Base-by-base conservation (phyloP, 2,888 invertebrate species). In the Conomelus anceps region DNA sequence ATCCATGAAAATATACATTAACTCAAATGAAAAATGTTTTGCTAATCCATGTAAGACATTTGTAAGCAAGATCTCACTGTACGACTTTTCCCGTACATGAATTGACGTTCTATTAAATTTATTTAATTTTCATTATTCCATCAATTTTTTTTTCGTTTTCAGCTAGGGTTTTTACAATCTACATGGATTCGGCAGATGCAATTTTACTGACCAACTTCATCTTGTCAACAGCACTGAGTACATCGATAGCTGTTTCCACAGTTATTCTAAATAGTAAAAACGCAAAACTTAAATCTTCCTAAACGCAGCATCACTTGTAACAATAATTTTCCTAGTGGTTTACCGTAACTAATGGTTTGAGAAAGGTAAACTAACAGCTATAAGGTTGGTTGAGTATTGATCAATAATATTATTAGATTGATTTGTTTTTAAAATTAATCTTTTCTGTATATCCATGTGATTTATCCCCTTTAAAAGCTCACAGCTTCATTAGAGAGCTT, bases 141-240 rank as follows among this genome's bases (percentile, higher is more conserved):
- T 88, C 1, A 22, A 1, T 88, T 92, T 91, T 88, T 92, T 91
- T 34, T 23, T 91, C 91, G 90, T 91, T 94, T 95, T 89, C 94
- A 98, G 97, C 96, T 87, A 95, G 98, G 89, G 94, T 97, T 26
- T 97, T 96, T 92, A 98, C 97, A 0, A 96, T 97, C 89, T 95
- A 95, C 92, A 94, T 97, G 92, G 97, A 97, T 92, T 97, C 97
- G 0, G 95, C 95, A 1, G 98, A 98, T 93, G 91, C 93, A 29
- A 95, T 96, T 91, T 93, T 98, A 22, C 93, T 98, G 90, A 93
- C 95, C 0, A 98, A 98, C 93, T 97, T 97, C 92, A 92, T 94
- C 4, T 95, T 97, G 90, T 97, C 97, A 4, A 94, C 96, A 0
- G 89, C 95, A 7, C 94, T 98, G 23, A 97, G 97, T 92, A 93